Conservation (phyloP, 2,113 vertebrate genomes). For the Eupsittula cactorum region DNA sequence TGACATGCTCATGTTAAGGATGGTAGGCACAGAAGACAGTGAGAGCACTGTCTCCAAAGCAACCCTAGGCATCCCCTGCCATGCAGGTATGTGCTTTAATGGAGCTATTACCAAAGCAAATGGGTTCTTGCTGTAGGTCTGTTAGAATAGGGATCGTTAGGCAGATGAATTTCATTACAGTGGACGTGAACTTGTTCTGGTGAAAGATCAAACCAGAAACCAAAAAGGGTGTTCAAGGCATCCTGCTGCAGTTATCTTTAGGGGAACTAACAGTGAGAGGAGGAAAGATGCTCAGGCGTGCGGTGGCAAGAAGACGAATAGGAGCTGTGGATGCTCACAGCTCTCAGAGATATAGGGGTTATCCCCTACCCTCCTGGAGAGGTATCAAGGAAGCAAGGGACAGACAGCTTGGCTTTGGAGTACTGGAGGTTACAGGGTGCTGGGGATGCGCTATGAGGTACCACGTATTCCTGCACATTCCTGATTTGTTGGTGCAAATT, state of each 20-base stretch:
- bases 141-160: not conserved
- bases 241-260: not conserved
- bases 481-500: not conserved
- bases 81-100: not conserved
- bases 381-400: not conserved
- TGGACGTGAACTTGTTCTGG: not conserved
- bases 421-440: not conserved
- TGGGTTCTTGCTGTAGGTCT: not conserved
- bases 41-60: not conserved
- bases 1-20: rapidly evolving
- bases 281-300: not conserved
- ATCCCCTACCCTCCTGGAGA: not conserved
- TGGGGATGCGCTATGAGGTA: too few species aligned
- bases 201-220: not conserved
- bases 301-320: not conserved
- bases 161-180: not conserved
- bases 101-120: not conserved
- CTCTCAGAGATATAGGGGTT: not conserved
- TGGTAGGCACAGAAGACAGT: not conserved
- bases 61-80: not conserved
- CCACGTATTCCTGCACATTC: not conserved
- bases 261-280: not conserved
- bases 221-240: not conserved
- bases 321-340: not conserved
- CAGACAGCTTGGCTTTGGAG: not conserved